Conservation (phyloP, 2,113 vertebrate genomes). For the Sylvilagus bachmani region DNA sequence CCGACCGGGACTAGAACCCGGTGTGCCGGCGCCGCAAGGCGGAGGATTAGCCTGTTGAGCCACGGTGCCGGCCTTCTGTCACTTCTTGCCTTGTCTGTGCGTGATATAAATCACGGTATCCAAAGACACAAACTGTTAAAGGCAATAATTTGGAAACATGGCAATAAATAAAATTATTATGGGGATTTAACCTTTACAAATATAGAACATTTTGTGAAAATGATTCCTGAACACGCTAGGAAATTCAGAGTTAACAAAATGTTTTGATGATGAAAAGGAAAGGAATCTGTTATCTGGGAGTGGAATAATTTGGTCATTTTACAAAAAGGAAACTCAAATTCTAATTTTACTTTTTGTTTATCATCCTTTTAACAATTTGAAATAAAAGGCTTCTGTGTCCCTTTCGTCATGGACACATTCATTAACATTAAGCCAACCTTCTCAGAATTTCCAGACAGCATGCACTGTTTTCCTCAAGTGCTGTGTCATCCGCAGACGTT, state of each 20-base stretch:
- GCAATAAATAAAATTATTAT: slow-evolving; percentile 32
- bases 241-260: slow-evolving; percentile 24
- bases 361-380: neutral
- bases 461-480: neutral
- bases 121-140: slow-evolving; percentile 9
- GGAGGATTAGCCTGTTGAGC: too few relatives aligned
- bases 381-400: neutral
- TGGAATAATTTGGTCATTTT: slow-evolving; percentile 28
- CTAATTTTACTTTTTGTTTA: neutral
- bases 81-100: neutral
- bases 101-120: neutral
- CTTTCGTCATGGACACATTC: slow-evolving; percentile 26
- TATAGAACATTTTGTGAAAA: slow-evolving; percentile 32
- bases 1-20: too few relatives aligned
- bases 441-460: neutral
- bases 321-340: neutral
- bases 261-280: slow-evolving; percentile 57
- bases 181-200: slow-evolving; percentile 22
- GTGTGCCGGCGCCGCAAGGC: too few relatives aligned
- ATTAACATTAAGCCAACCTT: neutral
- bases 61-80: too few relatives aligned
- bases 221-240: neutral
- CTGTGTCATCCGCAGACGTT: neutral
- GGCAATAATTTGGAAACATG: slow-evolving; percentile 26
- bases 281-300: slow-evolving; percentile 45